A percentile compares a stretch with the other conserved stretches of the same genome.
These are phyloP conservation scores for Minunthozetes semirufus DNA, from an alignment of 2,888 invertebrate species.

Conservation along the genomic window DNA sequence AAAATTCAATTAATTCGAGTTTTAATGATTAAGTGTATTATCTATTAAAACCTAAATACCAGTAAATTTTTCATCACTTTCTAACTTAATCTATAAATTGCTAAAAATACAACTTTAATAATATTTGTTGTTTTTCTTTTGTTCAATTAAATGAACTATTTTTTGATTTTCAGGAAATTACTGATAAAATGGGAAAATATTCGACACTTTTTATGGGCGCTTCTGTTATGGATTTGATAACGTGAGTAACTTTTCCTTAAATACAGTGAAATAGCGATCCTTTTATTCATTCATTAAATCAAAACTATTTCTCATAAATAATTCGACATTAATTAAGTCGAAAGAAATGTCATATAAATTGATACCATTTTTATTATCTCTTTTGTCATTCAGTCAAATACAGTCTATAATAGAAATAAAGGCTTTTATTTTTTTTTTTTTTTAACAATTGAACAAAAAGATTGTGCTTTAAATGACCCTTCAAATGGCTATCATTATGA, in stretches of 20 bases:
- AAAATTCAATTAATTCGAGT: too few species aligned
- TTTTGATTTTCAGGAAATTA: not conserved
- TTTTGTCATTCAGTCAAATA: not conserved
- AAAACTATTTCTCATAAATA: too few species aligned
- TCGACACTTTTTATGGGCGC: conserved; percentile 35
- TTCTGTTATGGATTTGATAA: conserved; percentile 34
- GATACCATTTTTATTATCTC: not conserved
- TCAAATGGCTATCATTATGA: too few species aligned
- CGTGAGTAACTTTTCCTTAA: conserved; percentile 25
- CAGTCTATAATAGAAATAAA: not conserved
- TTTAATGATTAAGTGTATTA: too few species aligned
- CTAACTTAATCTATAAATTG: too few species aligned
- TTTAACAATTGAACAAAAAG: too few species aligned
- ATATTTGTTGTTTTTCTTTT: too few species aligned
- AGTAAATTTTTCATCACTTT: too few species aligned
- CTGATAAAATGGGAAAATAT: conserved; percentile 13
- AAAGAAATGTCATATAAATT: not conserved
- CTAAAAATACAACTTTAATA: too few species aligned
- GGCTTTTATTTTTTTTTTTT: too few species aligned
- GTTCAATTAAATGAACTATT: not conserved
- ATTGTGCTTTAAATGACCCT: too few species aligned
- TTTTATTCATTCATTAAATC: not conserved
- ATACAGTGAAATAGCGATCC: not conserved
- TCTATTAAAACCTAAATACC: too few species aligned
- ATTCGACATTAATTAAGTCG: not conserved